Evolutionary conservation across 2,113 vertebrate genomes (phyloP), one percentile per base, ranked within the genome.

Genomic region (Myiozetetes cayanensis): DNA sequence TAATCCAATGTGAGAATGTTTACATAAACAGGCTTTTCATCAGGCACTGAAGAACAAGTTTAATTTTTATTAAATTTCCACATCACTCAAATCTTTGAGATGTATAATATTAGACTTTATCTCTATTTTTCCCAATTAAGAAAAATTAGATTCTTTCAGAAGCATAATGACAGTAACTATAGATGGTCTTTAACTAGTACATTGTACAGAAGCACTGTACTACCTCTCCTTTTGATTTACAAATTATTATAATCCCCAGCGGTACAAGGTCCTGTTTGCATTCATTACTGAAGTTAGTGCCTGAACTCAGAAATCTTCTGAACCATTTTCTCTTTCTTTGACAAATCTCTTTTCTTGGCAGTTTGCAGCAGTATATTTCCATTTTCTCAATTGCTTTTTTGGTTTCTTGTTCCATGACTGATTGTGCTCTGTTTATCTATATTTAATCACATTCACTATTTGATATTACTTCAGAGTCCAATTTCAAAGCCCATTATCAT

Each of bases 381-480:
- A 81, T 94, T 96, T 94, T 76, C 30, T 14, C 84, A 78, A 88
- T 74, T 82, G 84, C 46, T 75, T 90, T 87, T 94, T 71, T 84
- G 46, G 73, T 91, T 95, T 87, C 91, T 90, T 58, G 4, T 95
- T 91, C 44, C 47, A 52, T 70, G 85, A 91, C 68, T 74, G 89
- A 79, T 41, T 76, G 55, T 75, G 84, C 52, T 77, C 12, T 67
- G 73, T 84, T 87, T 89, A 93, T 85, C 75, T 87, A 56, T 93
- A 79, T 93, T 85, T 90, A 83, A 93, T 93, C 80, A 61, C 50
- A 75, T 91, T 77, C 90, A 43, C 59, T 67, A 59, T 76, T 72
- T 87, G 41, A 77, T 85, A 80, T 85, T 53, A 49, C 95, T 76
- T 94, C 65, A 52, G 84, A 93, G 76, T 70, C 82, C 78, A 93